Conservation (phyloP, 2,888 invertebrate genomes). For the Teleiodes luculella region DNA sequence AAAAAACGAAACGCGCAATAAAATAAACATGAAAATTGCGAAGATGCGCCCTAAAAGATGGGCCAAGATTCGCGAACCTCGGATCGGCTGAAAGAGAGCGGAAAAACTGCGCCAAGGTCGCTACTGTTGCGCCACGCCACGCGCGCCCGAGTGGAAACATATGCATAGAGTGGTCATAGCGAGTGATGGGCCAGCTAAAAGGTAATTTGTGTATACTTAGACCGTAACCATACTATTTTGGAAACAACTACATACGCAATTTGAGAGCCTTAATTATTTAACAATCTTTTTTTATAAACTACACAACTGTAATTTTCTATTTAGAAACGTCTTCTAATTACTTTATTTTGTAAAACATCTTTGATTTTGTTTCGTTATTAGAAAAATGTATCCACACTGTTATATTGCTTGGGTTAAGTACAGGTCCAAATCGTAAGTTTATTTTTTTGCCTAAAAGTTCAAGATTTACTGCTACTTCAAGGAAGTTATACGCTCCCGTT, state of each 20-base stretch:
- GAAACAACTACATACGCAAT: background rate
- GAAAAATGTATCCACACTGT: too few species aligned
- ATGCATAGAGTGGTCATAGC: conserved; percentile 18
- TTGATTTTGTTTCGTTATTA: too few species aligned
- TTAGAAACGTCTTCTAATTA: too few species aligned
- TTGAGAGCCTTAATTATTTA: too few species aligned
- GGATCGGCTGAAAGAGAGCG: conserved; percentile 74
- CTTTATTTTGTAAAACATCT: too few species aligned
- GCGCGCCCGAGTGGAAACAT: conserved; percentile 63
- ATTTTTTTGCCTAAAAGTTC: too few species aligned
- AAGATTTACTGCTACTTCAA: background rate
- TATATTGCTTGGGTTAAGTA: too few species aligned
- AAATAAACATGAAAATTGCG: conserved; percentile 17
- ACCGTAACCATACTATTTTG: background rate
- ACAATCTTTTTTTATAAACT: too few species aligned
- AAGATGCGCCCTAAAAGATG: conserved; percentile 36
- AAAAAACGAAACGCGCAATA: background rate
- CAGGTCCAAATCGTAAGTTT: too few species aligned
- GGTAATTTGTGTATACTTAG: background rate
- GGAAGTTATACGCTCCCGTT: background rate
- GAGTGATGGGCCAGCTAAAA: conserved; percentile 2
- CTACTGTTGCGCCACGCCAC: conserved; percentile 50
- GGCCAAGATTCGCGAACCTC: conserved; percentile 51
- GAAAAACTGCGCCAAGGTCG: conserved; percentile 75
- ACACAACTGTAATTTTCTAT: too few species aligned